Conservation (phyloP, 2,113 vertebrate species). For the Muntiacus muntjak region DNA sequence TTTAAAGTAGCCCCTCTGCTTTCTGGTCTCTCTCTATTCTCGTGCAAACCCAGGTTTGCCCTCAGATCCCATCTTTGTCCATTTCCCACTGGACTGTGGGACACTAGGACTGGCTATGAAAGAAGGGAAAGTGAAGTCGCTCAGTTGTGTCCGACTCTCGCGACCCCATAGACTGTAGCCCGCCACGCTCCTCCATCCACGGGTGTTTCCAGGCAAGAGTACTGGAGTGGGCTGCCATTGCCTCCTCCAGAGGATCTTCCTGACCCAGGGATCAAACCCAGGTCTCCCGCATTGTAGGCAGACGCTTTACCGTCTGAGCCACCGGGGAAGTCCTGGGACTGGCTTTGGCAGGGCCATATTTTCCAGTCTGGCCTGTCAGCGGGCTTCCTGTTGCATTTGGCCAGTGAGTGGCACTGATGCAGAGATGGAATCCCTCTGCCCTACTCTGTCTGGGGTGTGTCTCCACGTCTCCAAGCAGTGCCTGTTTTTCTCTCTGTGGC, state of each 20-base stretch:
- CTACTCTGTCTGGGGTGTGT: not conserved
- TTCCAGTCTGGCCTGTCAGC: not conserved
- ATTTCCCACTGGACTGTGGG: not conserved
- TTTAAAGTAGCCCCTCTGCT: not conserved
- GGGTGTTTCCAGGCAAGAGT: not conserved
- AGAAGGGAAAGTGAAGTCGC: not conserved
- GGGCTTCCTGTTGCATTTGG: not conserved
- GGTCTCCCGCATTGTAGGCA: not conserved
- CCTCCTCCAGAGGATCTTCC: not conserved
- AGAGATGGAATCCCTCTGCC: not conserved
- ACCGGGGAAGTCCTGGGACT: not conserved
- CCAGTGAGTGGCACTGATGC: not conserved
- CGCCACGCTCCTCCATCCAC: fast-evolving
- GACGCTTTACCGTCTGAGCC: not conserved
- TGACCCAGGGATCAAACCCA: fast-evolving
- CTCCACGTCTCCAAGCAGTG: not conserved
- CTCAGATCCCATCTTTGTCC: not conserved
- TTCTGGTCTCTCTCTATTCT: not conserved
- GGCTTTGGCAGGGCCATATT: not conserved
- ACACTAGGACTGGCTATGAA: not conserved
- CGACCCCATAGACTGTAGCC: not conserved
- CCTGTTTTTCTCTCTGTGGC: not conserved
- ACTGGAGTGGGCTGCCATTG: not conserved
- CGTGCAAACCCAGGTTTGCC: not conserved
- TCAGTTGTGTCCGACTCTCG: not conserved